These are phyloP conservation scores for Hippocampus guttulatus DNA, from an alignment of 2,113 vertebrate genomes.

Conservation along the genomic window DNA sequence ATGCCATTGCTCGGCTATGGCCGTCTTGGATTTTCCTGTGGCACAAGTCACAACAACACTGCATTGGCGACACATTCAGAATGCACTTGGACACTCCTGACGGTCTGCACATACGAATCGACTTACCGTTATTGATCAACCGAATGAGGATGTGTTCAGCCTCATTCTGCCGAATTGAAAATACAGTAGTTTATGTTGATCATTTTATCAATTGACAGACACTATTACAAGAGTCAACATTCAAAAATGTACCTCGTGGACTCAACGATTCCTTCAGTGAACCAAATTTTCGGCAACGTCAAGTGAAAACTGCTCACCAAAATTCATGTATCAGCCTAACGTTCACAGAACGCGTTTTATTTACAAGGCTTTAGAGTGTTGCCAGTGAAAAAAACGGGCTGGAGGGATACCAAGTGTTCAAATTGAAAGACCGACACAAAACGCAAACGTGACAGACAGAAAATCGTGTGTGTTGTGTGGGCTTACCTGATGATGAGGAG, in stretches of 20 bases:
- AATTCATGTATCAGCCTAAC: too few species aligned
- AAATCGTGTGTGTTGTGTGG: conserved; percentile 18
- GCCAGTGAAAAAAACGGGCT: too few species aligned
- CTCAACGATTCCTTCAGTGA: too few species aligned
- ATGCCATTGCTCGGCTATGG: background rate
- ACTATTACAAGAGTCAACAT: too few species aligned
- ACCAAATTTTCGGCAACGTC: too few species aligned
- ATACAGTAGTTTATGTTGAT: too few species aligned
- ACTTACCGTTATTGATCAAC: background rate
- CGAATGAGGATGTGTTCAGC: background rate
- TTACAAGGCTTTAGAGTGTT: too few species aligned
- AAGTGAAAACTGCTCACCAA: too few species aligned
- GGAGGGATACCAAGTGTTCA: background rate
- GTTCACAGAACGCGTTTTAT: too few species aligned
- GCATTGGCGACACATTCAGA: background rate
- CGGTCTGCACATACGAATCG: background rate
- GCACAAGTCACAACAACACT: background rate
- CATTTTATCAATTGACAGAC: too few species aligned
- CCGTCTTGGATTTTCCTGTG: background rate
- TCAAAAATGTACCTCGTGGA: too few species aligned
- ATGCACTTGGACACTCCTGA: background rate
- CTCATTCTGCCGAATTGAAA: too few species aligned
- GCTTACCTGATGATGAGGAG: conserved; percentile 62
- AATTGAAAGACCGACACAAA: conserved; percentile 6
- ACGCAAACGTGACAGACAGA: conserved; percentile 25